Conservation (phyloP, 2,797 vertebrate genomes). For the Xenopus petersii region DNA sequence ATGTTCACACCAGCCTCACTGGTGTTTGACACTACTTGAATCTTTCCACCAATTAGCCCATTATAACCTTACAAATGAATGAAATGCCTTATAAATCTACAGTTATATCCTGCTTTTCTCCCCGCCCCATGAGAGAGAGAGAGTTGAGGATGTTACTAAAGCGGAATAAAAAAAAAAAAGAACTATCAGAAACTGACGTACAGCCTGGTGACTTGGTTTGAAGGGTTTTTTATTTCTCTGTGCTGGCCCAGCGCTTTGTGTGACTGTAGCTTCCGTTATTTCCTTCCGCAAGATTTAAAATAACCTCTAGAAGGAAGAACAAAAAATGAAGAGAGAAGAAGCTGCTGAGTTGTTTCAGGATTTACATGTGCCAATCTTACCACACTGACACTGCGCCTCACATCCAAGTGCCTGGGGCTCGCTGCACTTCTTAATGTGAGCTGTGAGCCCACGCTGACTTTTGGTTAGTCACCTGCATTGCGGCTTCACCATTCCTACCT, state of each 20-base stretch:
- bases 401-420: background rate
- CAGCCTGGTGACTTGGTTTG: constrained; percentile 6
- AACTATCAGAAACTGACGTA: constrained; percentile 20
- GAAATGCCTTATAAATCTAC: too few species aligned
- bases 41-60: too few species aligned
- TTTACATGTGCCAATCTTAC: constrained; percentile 24
- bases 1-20: too few species aligned
- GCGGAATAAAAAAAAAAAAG: constrained; percentile 14
- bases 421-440: background rate
- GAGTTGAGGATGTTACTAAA: too few species aligned
- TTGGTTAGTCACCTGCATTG: background rate
- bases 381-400: constrained; percentile 9
- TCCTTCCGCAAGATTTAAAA: constrained; percentile 75
- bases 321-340: background rate
- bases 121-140: too few species aligned
- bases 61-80: too few species aligned
- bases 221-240: constrained; percentile 26
- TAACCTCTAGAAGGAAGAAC: constrained; percentile 55
- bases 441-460: background rate
- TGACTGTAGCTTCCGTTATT: constrained; percentile 74
- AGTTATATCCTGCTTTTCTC: too few species aligned
- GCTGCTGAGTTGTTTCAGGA: constrained; percentile 14
- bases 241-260: constrained; percentile 62
- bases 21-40: too few species aligned
- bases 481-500: background rate